Base-by-base conservation (phyloP, 1,140 invertebrate species). In the Caenorhabditis brenneri region DNA sequence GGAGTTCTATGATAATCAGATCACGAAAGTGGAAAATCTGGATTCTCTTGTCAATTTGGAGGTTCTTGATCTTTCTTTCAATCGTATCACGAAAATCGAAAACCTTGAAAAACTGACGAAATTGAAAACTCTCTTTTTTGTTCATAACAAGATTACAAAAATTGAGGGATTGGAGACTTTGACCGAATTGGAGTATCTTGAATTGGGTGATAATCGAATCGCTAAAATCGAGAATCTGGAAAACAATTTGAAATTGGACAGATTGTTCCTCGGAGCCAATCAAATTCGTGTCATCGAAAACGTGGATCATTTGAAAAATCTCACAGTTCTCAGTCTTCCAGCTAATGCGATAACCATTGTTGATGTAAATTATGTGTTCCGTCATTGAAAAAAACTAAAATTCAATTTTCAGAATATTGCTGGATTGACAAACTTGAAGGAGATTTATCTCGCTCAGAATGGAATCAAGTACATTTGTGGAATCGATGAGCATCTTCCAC, bases 41-140 rank as follows among this genome's bases (percentile, higher is more conserved):
- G 94, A 95, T 86, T 91, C 93, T 27, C 93, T 98, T 12, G 93
- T 95, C 1, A 97, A 98, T 93, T 92, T 99, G 58, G 94, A 96
- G 95, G 96, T 94, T 82, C 92, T 99, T 78, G 97, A 99, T 92
- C 91, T 99, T 51, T 99, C 97, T n/a, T 98, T 97, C 91, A 99
- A 99, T 92, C 94, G 96, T 78, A 94, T 99, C 15, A 94, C 93
- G 88, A 94, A 95, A 91, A 96, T 99, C 84, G 93, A 95, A 91
- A 96, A 95, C 83, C 90, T 99, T 53, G 93, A 94, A 1, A 94
- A 94, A 51, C 92, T 99, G 85, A 89, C 91, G 0, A 96, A 96
- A 82, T 92, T 99, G 85, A 93, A 94, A 86, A 97, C 96, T 88
- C 91, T 99, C 0, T 99, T 94, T 92, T 91, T 99, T 24, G 95